Evolutionary conservation across 92 coral and sea anemone genomes (phyloP), one percentile per base, ranked within the genome.

Genomic region (Epizoanthus rinbou): DNA sequence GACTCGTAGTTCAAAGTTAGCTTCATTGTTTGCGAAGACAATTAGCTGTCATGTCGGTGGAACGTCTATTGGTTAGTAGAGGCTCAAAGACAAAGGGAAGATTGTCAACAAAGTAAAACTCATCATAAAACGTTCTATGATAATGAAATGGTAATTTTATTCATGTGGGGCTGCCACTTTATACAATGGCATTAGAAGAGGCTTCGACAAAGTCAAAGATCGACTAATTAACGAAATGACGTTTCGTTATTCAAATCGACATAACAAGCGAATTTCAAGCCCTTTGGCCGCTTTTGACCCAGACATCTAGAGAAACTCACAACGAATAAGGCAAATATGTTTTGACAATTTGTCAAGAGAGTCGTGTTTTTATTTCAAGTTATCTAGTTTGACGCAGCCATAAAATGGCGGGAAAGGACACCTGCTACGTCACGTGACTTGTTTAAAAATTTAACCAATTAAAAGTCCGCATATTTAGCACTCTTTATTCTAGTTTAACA

Each of bases 391-490:
- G 54, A 57, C 58, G 15, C 53, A 11, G 57, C 43, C 57, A 23
- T 39, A 78, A 78, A 78, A 78, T 78, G 82, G 82, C 82, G 82
- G 82, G 70, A 60, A 76, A 41, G 22, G 70, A 78, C 91, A 88
- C 89, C 91, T 88, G 91, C 79, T 84, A 57, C 13, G 79, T 71
- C 91, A 85, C 70, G 89, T 88, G 91, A 84, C 69, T 31, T 8
- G 6, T 57, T 39, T 41, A 65, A 73, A 58, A 58, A 64, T 28
- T 52, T 45, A 88, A 14, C 71, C 82, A 78, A 62, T 78, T 58
- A 78, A 3, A 60, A 19, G 35, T 15, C 64, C 8, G 8, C 50
- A 60, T 22, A 78, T 59, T 78, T 59, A 43, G 25, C 62, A 21
- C 41, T 62, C 65, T 35, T 78, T 78, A 53, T 43, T 78, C 70